These are phyloP conservation scores for Whitmania pigra DNA, from an alignment of 1,140 invertebrate genomes.

Conservation along the genomic window DNA sequence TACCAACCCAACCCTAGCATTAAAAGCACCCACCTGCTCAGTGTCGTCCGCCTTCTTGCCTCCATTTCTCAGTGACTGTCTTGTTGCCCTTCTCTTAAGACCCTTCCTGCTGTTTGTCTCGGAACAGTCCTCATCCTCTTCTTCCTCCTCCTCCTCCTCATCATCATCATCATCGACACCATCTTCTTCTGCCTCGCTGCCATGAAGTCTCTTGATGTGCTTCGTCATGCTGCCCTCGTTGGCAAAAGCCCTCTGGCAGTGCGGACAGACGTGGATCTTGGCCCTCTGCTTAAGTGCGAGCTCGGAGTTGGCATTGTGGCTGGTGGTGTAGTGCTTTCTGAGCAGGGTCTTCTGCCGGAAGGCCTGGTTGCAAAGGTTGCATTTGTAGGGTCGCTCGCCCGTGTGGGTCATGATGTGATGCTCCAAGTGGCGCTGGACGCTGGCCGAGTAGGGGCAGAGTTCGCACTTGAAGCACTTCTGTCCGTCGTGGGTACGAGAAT, in stretches of 20 bases:
- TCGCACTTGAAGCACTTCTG: conserved; percentile 95
- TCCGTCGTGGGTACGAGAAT: conserved; percentile 79
- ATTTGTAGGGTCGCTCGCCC: conserved; percentile 43
- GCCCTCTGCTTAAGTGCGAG: conserved; percentile 31
- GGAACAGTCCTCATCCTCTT: neutral
- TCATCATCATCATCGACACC: neutral
- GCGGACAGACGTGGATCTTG: neutral
- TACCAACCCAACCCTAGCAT: no score
- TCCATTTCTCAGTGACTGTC: neutral
- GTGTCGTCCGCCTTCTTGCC: neutral
- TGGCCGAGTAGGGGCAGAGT: conserved; percentile 82
- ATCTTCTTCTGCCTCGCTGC: neutral
- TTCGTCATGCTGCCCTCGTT: neutral
- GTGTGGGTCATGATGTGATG: conserved; percentile 91
- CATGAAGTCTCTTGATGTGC: neutral
- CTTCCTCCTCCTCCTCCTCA: neutral
- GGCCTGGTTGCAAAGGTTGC: conserved; percentile 46
- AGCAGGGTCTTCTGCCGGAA: conserved; percentile 80
- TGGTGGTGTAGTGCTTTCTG: conserved; percentile 77
- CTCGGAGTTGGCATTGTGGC: conserved; percentile 80
- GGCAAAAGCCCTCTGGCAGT: conserved; percentile 1
- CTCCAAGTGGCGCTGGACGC: conserved; percentile 79
- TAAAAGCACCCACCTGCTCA: neutral
- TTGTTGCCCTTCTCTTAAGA: neutral
- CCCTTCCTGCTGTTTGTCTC: neutral